Evolutionary conservation across 2,113 vertebrate genomes (phyloP).

Genomic region (Quiscalus mexicanus): DNA sequence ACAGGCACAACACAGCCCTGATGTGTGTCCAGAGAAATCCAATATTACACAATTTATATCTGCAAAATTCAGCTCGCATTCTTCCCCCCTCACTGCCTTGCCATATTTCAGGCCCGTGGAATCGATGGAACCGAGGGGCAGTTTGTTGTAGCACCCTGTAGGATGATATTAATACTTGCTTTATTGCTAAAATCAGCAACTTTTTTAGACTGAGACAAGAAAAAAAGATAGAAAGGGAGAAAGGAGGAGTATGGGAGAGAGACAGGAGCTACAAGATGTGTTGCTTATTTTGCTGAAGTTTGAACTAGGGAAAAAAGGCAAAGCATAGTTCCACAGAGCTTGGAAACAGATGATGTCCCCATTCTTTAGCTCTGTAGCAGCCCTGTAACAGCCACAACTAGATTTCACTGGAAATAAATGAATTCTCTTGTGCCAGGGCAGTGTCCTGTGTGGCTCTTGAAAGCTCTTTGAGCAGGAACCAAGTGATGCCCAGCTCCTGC

Average conservation of each 20-base stretch:
- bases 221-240: background rate
- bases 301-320: background rate
- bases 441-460: background rate
- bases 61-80: conserved; percentile 5
- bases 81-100: background rate
- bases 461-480: background rate
- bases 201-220: conserved; percentile 21
- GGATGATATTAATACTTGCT: conserved; percentile 45
- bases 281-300: background rate
- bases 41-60: conserved; percentile 40
- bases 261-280: background rate
- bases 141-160: conserved; percentile 7
- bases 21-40: conserved; percentile 24
- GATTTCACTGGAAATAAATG: background rate
- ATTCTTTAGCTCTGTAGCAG: background rate
- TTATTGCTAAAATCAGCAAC: conserved; percentile 54
- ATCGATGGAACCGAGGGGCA: background rate
- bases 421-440: background rate
- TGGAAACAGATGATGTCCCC: background rate
- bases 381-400: background rate
- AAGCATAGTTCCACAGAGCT: background rate
- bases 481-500: background rate
- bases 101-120: conserved; percentile 30
- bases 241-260: background rate
- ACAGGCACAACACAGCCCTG: background rate